Conservation (phyloP, 1,140 invertebrate species). For the Drosophila subpulchrella region DNA sequence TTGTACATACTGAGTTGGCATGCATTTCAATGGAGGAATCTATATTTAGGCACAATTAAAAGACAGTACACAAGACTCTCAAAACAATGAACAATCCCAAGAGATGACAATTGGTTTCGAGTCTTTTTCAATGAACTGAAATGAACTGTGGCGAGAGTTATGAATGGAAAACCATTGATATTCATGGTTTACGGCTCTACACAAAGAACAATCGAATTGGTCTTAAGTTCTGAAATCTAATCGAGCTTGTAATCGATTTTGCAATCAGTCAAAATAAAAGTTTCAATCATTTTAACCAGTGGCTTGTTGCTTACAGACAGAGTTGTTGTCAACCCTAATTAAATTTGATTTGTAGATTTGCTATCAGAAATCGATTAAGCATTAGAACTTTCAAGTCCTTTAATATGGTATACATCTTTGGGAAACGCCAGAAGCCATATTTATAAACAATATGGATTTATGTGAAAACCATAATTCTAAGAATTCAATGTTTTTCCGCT, state of each 20-base stretch:
- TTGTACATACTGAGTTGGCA: slow-evolving; percentile 20
- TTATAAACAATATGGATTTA: no score
- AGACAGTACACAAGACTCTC: slow-evolving; percentile 16
- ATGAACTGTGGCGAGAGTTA: slow-evolving; percentile 28
- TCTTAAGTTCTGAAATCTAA: slow-evolving; percentile 34
- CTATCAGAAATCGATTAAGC: not conserved
- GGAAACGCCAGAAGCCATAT: no score
- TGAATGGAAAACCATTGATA: slow-evolving; percentile 35
- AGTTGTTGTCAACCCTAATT: slow-evolving; percentile 14
- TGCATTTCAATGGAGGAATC: slow-evolving; percentile 55
- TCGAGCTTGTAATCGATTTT: slow-evolving; percentile 6
- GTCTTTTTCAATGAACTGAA: slow-evolving; percentile 36
- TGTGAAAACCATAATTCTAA: not conserved
- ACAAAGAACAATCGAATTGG: slow-evolving; percentile 14
- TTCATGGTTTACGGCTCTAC: slow-evolving; percentile 7
- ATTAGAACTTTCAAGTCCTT: no score
- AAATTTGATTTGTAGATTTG: not conserved
- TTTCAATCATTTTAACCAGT: slow-evolving; percentile 16
- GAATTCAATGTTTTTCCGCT: not conserved
- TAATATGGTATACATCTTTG: no score
- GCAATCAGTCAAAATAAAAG: slow-evolving; percentile 34
- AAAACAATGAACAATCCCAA: slow-evolving; percentile 9
- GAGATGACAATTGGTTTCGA: slow-evolving; percentile 62
- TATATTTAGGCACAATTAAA: slow-evolving; percentile 81
- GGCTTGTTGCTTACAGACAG: not conserved